Percentiles rank a stretch among this genome's conserved stretches.
These are phyloP conservation scores for Heterohyrax brucei DNA, from an alignment of 2,797 vertebrate genomes.

Conservation along the genomic window DNA sequence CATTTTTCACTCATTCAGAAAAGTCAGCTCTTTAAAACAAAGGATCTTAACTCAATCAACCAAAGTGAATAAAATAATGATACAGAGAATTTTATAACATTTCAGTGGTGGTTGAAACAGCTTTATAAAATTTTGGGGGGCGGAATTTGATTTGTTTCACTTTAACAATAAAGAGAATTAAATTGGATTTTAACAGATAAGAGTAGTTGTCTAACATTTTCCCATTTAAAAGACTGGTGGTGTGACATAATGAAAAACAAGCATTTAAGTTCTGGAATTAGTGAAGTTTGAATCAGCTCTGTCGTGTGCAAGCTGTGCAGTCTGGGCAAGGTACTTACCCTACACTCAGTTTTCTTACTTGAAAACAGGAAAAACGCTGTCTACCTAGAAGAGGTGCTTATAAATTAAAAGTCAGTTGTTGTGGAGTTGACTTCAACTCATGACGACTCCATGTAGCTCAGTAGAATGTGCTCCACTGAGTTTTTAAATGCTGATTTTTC, in stretches of 20 bases:
- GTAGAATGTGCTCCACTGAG: not conserved
- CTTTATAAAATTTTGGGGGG: not conserved
- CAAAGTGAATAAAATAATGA: not conserved
- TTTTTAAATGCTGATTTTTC: not conserved
- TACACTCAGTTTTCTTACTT: not conserved
- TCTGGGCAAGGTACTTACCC: not conserved
- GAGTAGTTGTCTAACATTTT: constrained; percentile 19
- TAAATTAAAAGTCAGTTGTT: not conserved
- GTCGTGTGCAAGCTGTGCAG: not conserved
- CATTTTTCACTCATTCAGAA: not conserved
- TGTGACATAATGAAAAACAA: not conserved
- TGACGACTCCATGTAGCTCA: not conserved
- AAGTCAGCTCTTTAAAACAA: not conserved
- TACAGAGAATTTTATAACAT: not conserved
- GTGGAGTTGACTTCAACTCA: not conserved
- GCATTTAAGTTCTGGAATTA: too few species aligned
- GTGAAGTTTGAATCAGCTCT: not conserved
- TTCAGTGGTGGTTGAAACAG: not conserved
- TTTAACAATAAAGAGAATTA: constrained; percentile 22
- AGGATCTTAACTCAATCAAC: not conserved
- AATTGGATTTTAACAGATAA: constrained; percentile 39
- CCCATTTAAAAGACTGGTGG: not conserved
- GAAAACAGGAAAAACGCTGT: not conserved
- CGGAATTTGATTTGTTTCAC: not conserved
- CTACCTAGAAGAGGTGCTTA: not conserved